phyloP scores from a whole-genome alignment of 2,797 vertebrate genomes.

The Pempheris klunzingeri region DNA sequence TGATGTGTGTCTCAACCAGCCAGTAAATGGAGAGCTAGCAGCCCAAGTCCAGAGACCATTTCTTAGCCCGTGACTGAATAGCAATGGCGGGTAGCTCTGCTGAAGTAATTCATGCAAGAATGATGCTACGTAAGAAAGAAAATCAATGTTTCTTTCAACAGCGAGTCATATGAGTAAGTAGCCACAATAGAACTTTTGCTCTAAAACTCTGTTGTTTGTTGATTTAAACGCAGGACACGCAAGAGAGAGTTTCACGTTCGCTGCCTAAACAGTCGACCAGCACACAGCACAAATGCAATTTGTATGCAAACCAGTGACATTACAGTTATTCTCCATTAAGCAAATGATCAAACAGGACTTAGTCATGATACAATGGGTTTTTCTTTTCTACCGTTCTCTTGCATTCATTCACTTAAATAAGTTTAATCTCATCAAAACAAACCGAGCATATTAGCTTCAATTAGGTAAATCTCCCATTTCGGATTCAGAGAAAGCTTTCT shows the following conservation, averaged over 20 bases:
- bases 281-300: slow-evolving; percentile 46
- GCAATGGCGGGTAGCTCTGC: slow-evolving; percentile 5
- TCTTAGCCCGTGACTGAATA: slow-evolving; percentile 49
- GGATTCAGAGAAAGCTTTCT: slow-evolving; percentile 49
- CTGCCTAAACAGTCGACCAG: background rate
- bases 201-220: slow-evolving; percentile 45
- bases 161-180: slow-evolving; percentile 6
- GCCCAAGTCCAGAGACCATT: slow-evolving; percentile 41
- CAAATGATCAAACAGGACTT: slow-evolving; percentile 63
- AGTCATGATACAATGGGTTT: slow-evolving; percentile 50
- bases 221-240: slow-evolving; percentile 29
- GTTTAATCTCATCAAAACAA: slow-evolving; percentile 79
- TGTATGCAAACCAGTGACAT: slow-evolving; percentile 52
- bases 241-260: slow-evolving; percentile 19
- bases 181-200: no score
- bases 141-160: slow-evolving; percentile 22
- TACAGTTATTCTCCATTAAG: slow-evolving; percentile 61
- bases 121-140: slow-evolving; percentile 6
- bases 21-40: slow-evolving; percentile 53
- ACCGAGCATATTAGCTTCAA: slow-evolving; percentile 70
- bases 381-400: slow-evolving; percentile 48
- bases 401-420: slow-evolving; percentile 64
- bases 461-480: slow-evolving; percentile 68
- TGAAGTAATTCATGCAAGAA: slow-evolving; percentile 6
- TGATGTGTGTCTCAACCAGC: slow-evolving; percentile 63